Evolutionary conservation across 2,797 vertebrate species (phyloP).

Genomic region (Miichthys miiuy): DNA sequence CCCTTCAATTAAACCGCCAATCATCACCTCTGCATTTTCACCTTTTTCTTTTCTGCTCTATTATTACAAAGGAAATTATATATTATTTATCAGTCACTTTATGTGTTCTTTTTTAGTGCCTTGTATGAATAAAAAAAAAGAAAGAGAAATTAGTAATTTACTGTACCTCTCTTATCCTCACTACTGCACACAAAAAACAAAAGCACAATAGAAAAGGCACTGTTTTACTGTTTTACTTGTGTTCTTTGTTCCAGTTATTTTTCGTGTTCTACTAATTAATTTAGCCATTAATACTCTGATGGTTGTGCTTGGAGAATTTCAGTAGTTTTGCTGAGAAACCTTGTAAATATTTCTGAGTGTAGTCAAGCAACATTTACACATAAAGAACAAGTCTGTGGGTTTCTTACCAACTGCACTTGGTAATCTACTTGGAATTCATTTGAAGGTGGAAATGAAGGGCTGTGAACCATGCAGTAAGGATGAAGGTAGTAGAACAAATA

Average conservation of each 20-base stretch:
- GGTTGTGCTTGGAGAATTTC: background rate
- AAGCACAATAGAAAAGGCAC: background rate
- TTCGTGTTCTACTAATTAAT: background rate
- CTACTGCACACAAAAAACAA: background rate
- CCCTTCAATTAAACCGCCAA: constrained; percentile 21
- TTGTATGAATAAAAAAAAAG: background rate
- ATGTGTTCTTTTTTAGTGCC: background rate
- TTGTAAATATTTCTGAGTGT: background rate
- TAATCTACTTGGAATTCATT: constrained; percentile 20
- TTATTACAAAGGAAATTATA: constrained; percentile 20
- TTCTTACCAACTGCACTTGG: background rate
- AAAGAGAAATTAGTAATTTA: background rate
- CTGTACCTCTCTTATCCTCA: background rate
- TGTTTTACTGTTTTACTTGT: no score
- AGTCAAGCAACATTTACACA: background rate
- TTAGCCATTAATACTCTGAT: background rate
- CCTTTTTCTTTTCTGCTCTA: constrained; percentile 8
- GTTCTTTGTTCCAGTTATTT: background rate
- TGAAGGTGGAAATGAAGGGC: constrained; percentile 1
- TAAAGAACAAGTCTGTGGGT: background rate
- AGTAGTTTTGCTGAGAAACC: background rate
- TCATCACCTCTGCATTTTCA: constrained; percentile 24
- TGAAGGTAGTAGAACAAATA: constrained; percentile 19
- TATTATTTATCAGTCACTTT: constrained; percentile 18
- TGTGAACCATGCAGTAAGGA: constrained; percentile 24